phyloP scores from a whole-genome alignment of 2,113 vertebrate species.

The Aramus guarauna region DNA sequence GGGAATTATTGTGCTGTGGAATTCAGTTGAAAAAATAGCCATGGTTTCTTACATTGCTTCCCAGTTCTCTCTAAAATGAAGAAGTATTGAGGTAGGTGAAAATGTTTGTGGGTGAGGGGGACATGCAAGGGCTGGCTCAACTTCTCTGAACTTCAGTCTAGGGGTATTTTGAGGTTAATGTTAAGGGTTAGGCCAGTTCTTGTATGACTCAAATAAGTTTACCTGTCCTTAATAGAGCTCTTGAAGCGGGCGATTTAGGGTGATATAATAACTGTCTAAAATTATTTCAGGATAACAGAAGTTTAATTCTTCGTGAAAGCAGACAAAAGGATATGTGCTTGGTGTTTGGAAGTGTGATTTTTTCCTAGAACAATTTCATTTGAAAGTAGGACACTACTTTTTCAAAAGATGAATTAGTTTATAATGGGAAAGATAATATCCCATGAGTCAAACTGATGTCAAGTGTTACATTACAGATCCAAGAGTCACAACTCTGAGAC shows the following conservation, averaged over 20 bases:
- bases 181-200: background rate
- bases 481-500: slow-evolving; percentile 16
- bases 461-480: slow-evolving; percentile 13
- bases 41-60: background rate
- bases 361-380: background rate
- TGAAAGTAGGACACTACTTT: background rate
- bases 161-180: background rate
- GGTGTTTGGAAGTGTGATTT: background rate
- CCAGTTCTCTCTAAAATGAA: background rate
- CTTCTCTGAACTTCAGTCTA: background rate
- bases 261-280: background rate
- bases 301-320: background rate
- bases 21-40: background rate
- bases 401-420: slow-evolving; percentile 14
- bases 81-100: background rate
- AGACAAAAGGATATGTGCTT: background rate
- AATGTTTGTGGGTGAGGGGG: background rate
- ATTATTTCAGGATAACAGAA: background rate
- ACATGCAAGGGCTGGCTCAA: background rate
- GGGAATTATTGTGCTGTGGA: background rate
- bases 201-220: background rate
- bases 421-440: slow-evolving; percentile 21
- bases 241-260: background rate
- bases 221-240: background rate
- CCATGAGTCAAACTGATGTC: slow-evolving; percentile 5